Evolutionary conservation across 1,140 invertebrate genomes (phyloP).

Genomic region (Glossosoma conforme): DNA sequence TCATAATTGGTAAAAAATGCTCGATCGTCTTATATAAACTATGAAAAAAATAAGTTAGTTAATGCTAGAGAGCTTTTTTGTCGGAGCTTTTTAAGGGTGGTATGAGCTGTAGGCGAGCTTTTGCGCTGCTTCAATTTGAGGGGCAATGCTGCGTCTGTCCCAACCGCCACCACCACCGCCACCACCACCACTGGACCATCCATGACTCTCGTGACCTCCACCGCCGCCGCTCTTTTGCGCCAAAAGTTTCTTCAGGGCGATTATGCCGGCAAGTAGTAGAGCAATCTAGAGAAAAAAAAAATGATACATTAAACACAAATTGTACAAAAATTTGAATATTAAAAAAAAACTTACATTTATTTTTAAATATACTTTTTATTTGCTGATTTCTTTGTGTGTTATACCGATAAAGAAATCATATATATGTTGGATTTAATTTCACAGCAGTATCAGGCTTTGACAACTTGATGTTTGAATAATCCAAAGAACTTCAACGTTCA

Average conservation of each 20-base stretch:
- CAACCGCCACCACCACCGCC: conserved; percentile 54
- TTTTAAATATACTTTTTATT: no score
- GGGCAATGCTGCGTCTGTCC: conserved; percentile 44
- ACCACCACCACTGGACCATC: conserved; percentile 52
- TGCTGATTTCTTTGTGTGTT: no score
- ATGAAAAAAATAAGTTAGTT: not conserved
- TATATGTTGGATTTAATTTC: no score
- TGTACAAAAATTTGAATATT: no score
- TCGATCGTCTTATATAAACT: no score
- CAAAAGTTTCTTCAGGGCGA: conserved; percentile 72
- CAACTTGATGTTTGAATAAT: no score
- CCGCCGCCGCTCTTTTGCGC: conserved; percentile 56
- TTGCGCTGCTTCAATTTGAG: conserved; percentile 56
- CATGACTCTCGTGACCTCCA: conserved; percentile 49
- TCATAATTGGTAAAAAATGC: no score
- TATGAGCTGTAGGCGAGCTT: conserved; percentile 65
- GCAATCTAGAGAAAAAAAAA: conserved; percentile 55
- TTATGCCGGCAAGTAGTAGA: conserved; percentile 67
- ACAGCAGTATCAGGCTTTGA: no score
- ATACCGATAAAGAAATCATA: no score
- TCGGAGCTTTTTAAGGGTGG: conserved; percentile 21
- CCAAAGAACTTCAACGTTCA: no score
- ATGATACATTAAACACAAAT: no score
- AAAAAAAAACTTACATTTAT: no score
- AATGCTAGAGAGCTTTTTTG: not conserved